Evolutionary conservation across 2,113 vertebrate species (phyloP), one percentile per base, ranked within the genome.

Genomic region (Anas platyrhynchos): DNA sequence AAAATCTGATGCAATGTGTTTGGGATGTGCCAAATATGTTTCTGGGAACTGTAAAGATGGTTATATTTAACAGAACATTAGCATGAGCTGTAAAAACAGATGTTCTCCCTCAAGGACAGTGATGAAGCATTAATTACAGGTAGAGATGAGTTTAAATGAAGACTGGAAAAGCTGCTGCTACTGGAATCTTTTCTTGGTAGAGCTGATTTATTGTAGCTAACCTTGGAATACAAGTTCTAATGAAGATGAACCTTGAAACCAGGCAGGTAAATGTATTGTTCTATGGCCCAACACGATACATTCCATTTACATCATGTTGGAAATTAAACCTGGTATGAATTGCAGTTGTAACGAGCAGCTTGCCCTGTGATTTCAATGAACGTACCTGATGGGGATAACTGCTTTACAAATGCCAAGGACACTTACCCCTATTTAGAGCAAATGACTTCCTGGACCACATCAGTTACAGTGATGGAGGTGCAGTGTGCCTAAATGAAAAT

Each of bases 71-170:
- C 71, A 55, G 79, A 80, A 79, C 52, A 77, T 92, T 94, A 93
- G 59, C 41, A 44, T 89, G 94, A 92, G 93, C 89, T 77, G 55
- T 87, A 78, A 73, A 95, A 97, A 86, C 96, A 96, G 94, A 91
- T 96, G 96, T 93, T 97, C 78, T 97, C 92, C 91, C 91, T 95
- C 84, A 96, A 97, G 96, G 93, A 84, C 69, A 48, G 79, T 86
- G 80, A 94, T 77, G 86, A 83, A 91, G 68, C 91, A 91, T 92
- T 96, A 96, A 96, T 97, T 96, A 95, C 92, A 97, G 95, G 92
- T 96, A 80, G 68, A 86, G 82, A 81, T 23, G 59, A 83, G 74
- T 31, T 92, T 75, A 94, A 94, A 66, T 59, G 29, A 76, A 80
- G 67, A 36, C 71, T 66, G 74, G 86, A 77, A 68, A 96, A 79